Conservation (phyloP, 1,140 invertebrate genomes). For the Drosophila paulistorum region DNA sequence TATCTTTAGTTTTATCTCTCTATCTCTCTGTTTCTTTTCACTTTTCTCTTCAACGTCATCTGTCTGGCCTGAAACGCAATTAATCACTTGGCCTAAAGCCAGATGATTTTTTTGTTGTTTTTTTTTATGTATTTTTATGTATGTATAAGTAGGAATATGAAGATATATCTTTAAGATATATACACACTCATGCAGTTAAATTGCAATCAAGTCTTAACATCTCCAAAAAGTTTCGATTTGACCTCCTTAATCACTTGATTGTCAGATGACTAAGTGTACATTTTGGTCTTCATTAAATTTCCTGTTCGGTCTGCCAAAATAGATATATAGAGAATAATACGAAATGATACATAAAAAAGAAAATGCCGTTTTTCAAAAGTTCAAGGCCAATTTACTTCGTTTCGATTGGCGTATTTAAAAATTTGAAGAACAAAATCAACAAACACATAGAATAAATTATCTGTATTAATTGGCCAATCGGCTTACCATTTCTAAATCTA, state of each 20-base stretch:
- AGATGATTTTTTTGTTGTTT: background rate
- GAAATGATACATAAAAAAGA: conserved; percentile 10
- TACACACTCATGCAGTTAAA: background rate
- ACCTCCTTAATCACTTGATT: conserved; percentile 61
- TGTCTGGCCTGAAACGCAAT: conserved; percentile 13
- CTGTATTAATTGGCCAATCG: conserved; percentile 37
- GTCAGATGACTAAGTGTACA: conserved; percentile 32
- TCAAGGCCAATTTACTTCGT: conserved; percentile 68
- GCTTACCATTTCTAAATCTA: conserved; percentile 7
- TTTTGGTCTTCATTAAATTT: conserved; percentile 62
- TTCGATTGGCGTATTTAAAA: conserved; percentile 62
- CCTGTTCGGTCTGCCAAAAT: conserved; percentile 63
- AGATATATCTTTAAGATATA: conserved; percentile 1
- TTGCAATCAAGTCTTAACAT: background rate
- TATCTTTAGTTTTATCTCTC: background rate
- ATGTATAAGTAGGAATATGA: conserved; percentile 8
- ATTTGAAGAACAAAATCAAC: conserved; percentile 1
- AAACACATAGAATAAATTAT: conserved; percentile 31
- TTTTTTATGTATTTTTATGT: background rate
- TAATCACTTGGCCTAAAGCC: conserved; percentile 10
- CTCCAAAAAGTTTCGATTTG: conserved; percentile 40
- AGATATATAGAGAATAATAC: background rate
- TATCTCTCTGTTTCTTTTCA: background rate
- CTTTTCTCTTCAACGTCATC: conserved; percentile 12
- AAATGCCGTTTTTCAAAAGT: conserved; percentile 44